Conservation (phyloP, 2,888 invertebrate species). For the Campoletis raptor region DNA sequence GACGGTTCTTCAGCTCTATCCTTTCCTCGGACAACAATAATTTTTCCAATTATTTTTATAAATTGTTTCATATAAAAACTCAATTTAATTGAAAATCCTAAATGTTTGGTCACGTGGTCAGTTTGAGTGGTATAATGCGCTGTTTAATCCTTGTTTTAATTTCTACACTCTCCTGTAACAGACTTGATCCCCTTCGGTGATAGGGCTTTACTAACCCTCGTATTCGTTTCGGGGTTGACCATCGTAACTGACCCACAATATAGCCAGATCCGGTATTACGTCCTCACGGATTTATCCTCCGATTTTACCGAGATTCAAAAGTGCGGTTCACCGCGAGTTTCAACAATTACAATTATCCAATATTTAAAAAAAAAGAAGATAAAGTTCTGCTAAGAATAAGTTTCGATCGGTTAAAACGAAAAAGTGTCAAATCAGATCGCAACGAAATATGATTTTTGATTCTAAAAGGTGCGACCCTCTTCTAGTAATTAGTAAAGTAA, state of each 20-base stretch:
- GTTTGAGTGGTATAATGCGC: conserved; percentile 57
- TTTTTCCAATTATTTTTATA: neutral
- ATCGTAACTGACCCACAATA: conserved; percentile 71
- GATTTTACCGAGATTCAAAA: conserved; percentile 4
- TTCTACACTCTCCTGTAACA: conserved; percentile 69
- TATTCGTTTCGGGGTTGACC: conserved; percentile 67
- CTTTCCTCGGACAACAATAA: neutral
- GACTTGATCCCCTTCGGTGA: conserved; percentile 77
- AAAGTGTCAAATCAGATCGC: neutral
- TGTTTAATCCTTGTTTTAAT: conserved; percentile 72
- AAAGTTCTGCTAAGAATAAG: neutral
- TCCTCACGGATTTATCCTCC: conserved; percentile 33
- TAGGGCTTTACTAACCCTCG: conserved; percentile 71
- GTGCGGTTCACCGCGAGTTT: neutral
- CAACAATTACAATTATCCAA: neutral
- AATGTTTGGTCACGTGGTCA: conserved; percentile 40
- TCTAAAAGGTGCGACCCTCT: too few species aligned
- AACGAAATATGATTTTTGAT: neutral
- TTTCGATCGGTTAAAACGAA: neutral
- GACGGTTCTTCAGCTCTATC: neutral
- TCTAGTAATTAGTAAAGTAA: neutral
- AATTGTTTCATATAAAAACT: conserved; percentile 40
- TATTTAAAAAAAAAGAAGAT: neutral
- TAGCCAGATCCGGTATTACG: conserved; percentile 59
- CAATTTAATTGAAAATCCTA: conserved; percentile 65